Evolutionary conservation across 2,888 invertebrate genomes (phyloP).

Genomic region (Drosophila emarginata): DNA sequence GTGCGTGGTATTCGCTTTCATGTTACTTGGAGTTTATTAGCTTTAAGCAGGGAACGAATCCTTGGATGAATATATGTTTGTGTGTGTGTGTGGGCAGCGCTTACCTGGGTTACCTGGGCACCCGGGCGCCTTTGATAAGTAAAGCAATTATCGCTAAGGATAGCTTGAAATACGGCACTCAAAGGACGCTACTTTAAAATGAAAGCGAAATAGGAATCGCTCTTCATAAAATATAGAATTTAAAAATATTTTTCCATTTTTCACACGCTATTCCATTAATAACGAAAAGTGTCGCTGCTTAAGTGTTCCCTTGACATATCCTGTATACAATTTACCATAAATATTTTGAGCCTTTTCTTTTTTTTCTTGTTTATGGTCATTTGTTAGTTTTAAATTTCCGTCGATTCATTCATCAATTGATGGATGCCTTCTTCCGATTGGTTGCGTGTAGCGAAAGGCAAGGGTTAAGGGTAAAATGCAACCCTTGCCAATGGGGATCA

Average conservation of each 20-base stretch:
- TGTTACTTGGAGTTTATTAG: slow-evolving; percentile 68
- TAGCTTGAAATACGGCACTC: no score
- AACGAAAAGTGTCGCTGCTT: slow-evolving; percentile 19
- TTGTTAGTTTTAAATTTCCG: slow-evolving; percentile 33
- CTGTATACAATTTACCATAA: slow-evolving; percentile 35
- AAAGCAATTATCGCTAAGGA: slow-evolving; percentile 29
- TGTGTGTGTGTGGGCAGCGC: slow-evolving; percentile 1
- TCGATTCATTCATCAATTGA: slow-evolving; percentile 37
- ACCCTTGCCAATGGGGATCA: slow-evolving; percentile 33
- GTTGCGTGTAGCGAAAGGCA: slow-evolving; percentile 17
- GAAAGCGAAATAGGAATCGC: no score
- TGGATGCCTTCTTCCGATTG: slow-evolving; percentile 36
- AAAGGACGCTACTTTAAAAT: slow-evolving; percentile 2
- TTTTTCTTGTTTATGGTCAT: no score
- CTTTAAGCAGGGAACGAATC: slow-evolving; percentile 56
- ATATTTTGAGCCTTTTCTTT: slow-evolving; percentile 50
- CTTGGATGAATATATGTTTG: background rate
- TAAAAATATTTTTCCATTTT: slow-evolving; percentile 34
- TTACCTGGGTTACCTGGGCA: slow-evolving; percentile 39
- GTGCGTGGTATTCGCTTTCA: slow-evolving; percentile 69
- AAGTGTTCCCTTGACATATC: slow-evolving; percentile 38
- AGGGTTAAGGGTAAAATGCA: slow-evolving; percentile 45
- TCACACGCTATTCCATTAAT: slow-evolving; percentile 64
- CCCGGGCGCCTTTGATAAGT: slow-evolving; percentile 32
- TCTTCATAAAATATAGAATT: no score